Conservation (phyloP, 2,113 vertebrate genomes). For the Vicugna pacos region DNA sequence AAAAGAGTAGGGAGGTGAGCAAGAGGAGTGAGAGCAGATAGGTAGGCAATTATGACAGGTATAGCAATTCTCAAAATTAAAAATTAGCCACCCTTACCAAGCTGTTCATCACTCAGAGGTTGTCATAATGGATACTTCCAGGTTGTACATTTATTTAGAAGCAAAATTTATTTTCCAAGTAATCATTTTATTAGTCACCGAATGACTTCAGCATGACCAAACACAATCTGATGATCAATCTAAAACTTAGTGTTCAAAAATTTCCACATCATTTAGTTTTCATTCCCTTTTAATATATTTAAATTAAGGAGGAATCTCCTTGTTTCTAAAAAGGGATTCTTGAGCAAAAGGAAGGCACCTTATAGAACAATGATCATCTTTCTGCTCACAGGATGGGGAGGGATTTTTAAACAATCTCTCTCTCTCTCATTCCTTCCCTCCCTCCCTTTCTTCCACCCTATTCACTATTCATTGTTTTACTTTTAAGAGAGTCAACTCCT, state of each 20-base stretch:
- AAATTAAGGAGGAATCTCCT: background rate
- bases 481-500: background rate
- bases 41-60: background rate
- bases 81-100: background rate
- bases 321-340: background rate
- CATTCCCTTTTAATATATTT: background rate
- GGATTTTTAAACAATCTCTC: background rate
- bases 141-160: background rate
- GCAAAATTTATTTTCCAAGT: conserved; percentile 8
- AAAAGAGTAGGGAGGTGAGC: background rate
- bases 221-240: background rate
- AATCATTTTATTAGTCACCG: conserved; percentile 17
- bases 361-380: background rate
- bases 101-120: background rate
- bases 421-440: too few relatives aligned
- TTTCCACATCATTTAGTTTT: background rate
- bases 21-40: background rate
- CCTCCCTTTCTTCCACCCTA: too few relatives aligned
- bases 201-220: background rate
- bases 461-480: background rate
- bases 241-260: background rate
- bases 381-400: background rate
- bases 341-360: background rate
- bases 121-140: background rate
- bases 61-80: background rate